Conservation (phyloP, 2,888 invertebrate species). For the Agrotis exclamationis region DNA sequence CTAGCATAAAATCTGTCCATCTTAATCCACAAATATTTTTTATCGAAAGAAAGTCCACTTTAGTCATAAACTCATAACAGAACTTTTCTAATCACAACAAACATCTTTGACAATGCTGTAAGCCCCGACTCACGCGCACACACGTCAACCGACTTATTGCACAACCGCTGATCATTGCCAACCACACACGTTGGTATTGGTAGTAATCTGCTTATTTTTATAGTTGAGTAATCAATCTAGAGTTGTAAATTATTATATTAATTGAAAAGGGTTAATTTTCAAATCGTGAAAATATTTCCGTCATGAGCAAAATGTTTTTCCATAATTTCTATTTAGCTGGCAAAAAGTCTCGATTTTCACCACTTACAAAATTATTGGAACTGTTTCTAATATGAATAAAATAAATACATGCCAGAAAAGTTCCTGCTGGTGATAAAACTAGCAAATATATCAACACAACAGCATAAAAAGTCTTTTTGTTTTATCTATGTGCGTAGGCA, state of each 20-base stretch:
- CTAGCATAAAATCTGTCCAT: background rate
- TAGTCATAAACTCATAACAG: conserved; percentile 23
- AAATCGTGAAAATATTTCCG: background rate
- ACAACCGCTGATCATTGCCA: conserved; percentile 44
- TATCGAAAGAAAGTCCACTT: conserved; percentile 14
- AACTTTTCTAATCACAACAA: conserved; percentile 52
- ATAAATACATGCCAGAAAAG: background rate
- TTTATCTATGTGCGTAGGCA: background rate
- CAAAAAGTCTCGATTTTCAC: too few species aligned
- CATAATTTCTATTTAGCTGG: background rate
- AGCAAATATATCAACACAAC: background rate
- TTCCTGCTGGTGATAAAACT: too few species aligned
- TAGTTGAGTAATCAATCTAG: conserved; percentile 63
- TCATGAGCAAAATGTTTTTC: background rate
- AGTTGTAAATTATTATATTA: conserved; percentile 20
- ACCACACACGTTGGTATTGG: conserved; percentile 63
- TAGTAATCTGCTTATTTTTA: conserved; percentile 58
- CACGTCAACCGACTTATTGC: conserved; percentile 47
- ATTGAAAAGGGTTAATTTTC: background rate
- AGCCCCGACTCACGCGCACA: conserved; percentile 56
- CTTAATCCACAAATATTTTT: background rate
- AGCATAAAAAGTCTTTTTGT: background rate
- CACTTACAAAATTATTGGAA: too few species aligned
- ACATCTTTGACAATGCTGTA: conserved; percentile 56
- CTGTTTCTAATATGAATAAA: too few species aligned